Percentiles rank a stretch among this genome's conserved stretches.
phyloP scores from a whole-genome alignment of 2,888 invertebrate species.

The Lypha dubia region DNA sequence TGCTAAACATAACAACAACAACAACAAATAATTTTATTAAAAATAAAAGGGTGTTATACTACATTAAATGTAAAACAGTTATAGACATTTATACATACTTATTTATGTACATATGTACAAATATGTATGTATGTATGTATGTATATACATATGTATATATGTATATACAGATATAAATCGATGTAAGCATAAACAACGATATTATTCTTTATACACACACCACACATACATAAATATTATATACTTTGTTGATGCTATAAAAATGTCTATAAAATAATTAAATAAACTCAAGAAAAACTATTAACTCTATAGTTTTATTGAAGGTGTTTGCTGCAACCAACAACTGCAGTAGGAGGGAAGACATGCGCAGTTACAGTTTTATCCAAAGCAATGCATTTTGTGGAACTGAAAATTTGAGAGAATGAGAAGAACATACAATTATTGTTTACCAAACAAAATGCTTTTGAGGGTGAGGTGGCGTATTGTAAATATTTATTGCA shows the following conservation, averaged over 20 bases:
- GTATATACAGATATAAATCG: neutral
- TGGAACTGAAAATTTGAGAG: slow-evolving; percentile 66
- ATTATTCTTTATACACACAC: neutral
- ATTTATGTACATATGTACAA: neutral
- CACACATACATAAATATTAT: neutral
- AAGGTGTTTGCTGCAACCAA: slow-evolving; percentile 37
- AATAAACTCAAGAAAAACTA: slow-evolving; percentile 57
- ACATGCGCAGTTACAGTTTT: slow-evolving; percentile 73
- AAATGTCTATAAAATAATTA: slow-evolving; percentile 55
- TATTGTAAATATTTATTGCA: slow-evolving; percentile 46
- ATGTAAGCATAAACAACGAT: slow-evolving; percentile 2
- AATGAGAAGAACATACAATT: slow-evolving; percentile 38
- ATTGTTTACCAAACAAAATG: slow-evolving; percentile 26
- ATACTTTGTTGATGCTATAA: slow-evolving; percentile 7
- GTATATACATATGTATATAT: neutral
- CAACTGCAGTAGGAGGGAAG: slow-evolving; percentile 73
- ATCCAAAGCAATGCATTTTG: slow-evolving; percentile 68
- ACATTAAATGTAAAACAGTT: too few relatives aligned
- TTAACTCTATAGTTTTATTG: slow-evolving; percentile 3
- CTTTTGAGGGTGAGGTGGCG: neutral
- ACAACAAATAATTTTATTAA: slow-evolving; percentile 26
- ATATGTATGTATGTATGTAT: too few relatives aligned
- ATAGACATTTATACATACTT: too few relatives aligned
- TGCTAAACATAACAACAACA: slow-evolving; percentile 54
- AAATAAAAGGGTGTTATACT: slow-evolving; percentile 30